Conservation (phyloP, 2,797 vertebrate genomes). For the Malurus leucopterus region DNA sequence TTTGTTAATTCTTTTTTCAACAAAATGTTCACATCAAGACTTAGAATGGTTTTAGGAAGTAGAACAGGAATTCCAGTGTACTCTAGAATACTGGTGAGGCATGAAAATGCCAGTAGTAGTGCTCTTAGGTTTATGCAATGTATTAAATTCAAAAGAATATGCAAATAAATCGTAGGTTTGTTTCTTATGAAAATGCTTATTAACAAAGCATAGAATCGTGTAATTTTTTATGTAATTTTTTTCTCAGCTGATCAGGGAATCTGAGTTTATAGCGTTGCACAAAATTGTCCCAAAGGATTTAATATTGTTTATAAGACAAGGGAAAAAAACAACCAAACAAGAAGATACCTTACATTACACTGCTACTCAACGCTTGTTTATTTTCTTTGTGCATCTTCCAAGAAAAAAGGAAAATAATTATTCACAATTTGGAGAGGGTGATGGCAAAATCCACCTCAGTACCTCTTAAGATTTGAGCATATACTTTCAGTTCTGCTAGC, state of each 20-base stretch:
- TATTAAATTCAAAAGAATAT: background rate
- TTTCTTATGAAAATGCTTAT: background rate
- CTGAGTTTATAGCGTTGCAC: background rate
- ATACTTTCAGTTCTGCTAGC: background rate
- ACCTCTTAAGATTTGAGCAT: background rate
- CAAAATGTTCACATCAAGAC: background rate
- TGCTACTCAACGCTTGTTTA: background rate
- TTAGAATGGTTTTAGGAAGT: background rate
- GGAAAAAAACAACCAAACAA: background rate
- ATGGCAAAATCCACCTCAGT: background rate
- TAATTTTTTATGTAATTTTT: rapidly evolving
- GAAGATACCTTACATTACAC: background rate
- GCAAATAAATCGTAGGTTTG: background rate
- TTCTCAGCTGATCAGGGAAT: background rate
- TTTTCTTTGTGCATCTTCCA: background rate
- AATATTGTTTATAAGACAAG: background rate
- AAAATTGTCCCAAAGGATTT: background rate
- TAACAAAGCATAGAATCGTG: background rate
- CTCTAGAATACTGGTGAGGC: background rate
- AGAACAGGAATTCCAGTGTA: background rate
- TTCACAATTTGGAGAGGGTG: background rate
- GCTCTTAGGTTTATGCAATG: background rate
- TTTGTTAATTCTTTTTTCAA: background rate
- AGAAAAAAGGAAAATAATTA: background rate
- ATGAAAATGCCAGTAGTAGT: background rate